Base-by-base conservation (phyloP, 2,797 vertebrate genomes). In the Anabacerthia variegaticeps region DNA sequence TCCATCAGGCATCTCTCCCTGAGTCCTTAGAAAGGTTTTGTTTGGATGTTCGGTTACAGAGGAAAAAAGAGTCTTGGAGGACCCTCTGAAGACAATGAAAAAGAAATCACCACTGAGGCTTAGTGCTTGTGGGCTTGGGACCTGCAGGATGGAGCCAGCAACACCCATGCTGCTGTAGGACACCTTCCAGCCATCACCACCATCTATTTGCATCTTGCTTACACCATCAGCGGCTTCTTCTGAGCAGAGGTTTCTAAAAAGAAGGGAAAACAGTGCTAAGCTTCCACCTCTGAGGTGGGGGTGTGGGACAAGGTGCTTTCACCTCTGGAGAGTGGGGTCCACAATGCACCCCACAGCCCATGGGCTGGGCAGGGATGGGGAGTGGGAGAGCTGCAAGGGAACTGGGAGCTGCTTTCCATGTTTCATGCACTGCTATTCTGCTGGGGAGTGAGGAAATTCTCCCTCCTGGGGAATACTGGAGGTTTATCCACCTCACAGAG, bases 1-100 rank as follows among this genome's bases (percentile, higher is more conserved):
- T 95, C 95, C 97, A 80, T 97, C 95, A 92, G 94, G 95, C 77
- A n/a, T 44, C 84, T 90, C 69, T 43, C 49, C 69, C 58, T 0
- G 7, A 85, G 73, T 44, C 79, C 59, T 85, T 13, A 16, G 37
- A 83, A 95, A 49, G 87, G 91, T 94, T 94, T 96, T 95, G 83
- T 96, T 95, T 77, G 68, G 66, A 61, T 75, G 81, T 89, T 89
- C 74, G 20, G 34, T 74, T 73, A 88, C 9, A 4, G 71, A 91
- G 58, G 43, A 49, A 1, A 30, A 91, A 89, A 79, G 54, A 17
- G 52, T 58, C 89, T 91, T 89, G 79, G 39, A 84, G 59, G 65
- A 82, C 59, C 79, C 51, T 74, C 83, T 90, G 89, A 56, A 93
- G 94, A 95, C 92, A 95, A 78, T 58, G 74, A 3, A 10, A 94